Conservation (phyloP, 2,797 vertebrate genomes). For the Fringilla coelebs region DNA sequence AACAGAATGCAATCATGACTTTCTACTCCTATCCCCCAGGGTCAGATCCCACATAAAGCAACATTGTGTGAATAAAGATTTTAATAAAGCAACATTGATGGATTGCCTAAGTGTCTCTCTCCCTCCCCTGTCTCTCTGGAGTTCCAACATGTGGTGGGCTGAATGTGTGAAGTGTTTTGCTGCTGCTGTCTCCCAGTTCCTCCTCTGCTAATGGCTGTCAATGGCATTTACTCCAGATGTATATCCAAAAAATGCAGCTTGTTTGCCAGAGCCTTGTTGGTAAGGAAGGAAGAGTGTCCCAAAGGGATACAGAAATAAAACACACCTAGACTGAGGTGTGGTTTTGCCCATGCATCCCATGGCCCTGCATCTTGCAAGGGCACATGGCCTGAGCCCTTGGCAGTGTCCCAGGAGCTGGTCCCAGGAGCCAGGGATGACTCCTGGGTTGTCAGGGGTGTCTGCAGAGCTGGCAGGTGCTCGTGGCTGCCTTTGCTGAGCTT, state of each 20-base stretch:
- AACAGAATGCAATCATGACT: constrained; percentile 16
- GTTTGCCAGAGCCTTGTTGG: background rate
- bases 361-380: background rate
- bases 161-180: background rate
- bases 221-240: rapidly evolving
- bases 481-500: background rate
- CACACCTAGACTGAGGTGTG: background rate
- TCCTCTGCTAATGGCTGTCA: background rate
- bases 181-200: background rate
- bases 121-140: background rate
- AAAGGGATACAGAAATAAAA: background rate
- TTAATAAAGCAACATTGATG: constrained; percentile 66
- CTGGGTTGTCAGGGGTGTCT: background rate
- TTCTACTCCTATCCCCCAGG: constrained; percentile 59
- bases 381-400: background rate
- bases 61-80: constrained; percentile 74
- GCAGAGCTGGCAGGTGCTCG: background rate
- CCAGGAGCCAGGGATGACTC: background rate
- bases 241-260: background rate
- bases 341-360: background rate
- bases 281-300: background rate
- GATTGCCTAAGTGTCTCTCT: constrained; percentile 31
- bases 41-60: constrained; percentile 62
- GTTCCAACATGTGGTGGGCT: background rate
- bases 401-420: background rate